Percentiles rank a stretch among this genome's conserved stretches.
These are phyloP conservation scores for Drosophila ezoana DNA, from an alignment of 2,888 invertebrate genomes.

Conservation along the genomic window DNA sequence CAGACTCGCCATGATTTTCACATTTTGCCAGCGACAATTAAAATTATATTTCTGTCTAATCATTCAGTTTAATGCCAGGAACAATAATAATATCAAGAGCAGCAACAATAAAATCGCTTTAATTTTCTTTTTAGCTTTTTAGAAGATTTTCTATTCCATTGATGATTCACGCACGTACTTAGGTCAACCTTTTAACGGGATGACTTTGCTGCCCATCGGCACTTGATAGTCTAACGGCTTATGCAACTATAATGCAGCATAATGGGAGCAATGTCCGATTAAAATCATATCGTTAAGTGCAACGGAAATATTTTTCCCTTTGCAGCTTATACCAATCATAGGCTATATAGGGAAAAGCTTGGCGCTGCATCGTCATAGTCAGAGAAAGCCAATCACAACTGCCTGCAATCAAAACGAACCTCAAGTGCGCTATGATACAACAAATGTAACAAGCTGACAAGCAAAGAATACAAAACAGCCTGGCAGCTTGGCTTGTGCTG, in stretches of 20 bases:
- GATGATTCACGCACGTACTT: slow-evolving; percentile 12
- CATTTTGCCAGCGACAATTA: slow-evolving; percentile 55
- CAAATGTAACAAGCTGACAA: slow-evolving; percentile 49
- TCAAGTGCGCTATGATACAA: slow-evolving; percentile 56
- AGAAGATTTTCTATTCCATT: slow-evolving; percentile 20
- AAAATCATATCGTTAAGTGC: slow-evolving; percentile 46
- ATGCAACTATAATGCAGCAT: slow-evolving; percentile 31
- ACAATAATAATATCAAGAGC: slow-evolving; percentile 32
- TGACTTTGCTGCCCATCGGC: slow-evolving; percentile 2
- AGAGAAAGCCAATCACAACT: slow-evolving; percentile 35
- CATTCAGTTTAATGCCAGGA: slow-evolving; percentile 56
- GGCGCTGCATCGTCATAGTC: not conserved
- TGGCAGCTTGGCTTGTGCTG: slow-evolving; percentile 52
- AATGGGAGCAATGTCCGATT: slow-evolving; percentile 64
- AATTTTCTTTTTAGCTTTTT: slow-evolving; percentile 17
- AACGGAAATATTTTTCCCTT: slow-evolving; percentile 41
- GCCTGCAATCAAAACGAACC: slow-evolving; percentile 44
- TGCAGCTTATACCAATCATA: slow-evolving; percentile 26
- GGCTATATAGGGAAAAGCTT: slow-evolving; percentile 17
- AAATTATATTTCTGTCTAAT: slow-evolving; percentile 68
- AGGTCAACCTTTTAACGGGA: slow-evolving; percentile 1
- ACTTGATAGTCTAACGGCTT: slow-evolving; percentile 30
- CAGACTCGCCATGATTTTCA: slow-evolving; percentile 67
- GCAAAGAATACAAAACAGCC: slow-evolving; percentile 56
- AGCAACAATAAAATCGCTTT: slow-evolving; percentile 21